These are phyloP conservation scores for Drosophila demipolita DNA, from an alignment of 2,888 invertebrate species.

Conservation along the genomic window DNA sequence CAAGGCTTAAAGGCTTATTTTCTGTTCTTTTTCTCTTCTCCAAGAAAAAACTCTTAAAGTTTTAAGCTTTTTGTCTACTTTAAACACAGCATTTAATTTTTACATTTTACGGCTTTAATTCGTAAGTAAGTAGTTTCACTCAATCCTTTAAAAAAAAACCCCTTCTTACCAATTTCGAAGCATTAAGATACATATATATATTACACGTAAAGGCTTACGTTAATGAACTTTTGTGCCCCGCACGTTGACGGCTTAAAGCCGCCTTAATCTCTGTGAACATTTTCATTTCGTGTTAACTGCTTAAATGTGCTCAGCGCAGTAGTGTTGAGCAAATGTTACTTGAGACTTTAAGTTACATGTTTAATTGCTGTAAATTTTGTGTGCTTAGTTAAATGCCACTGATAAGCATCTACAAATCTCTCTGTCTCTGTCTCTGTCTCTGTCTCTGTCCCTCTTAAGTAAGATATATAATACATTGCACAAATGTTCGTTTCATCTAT, in stretches of 20 bases:
- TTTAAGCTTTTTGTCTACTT: neutral
- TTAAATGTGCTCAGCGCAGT: neutral
- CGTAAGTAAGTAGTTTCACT: neutral
- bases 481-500: conserved; percentile 41
- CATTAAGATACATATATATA: neutral
- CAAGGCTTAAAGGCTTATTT: neutral
- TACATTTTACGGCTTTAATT: neutral
- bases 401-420: neutral
- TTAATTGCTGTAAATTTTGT: conserved; percentile 7
- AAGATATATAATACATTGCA: neutral
- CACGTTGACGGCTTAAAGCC: conserved; percentile 4
- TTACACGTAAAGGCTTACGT: neutral
- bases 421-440: neutral
- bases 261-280: conserved; percentile 10
- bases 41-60: neutral
- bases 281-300: neutral
- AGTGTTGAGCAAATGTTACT: conserved; percentile 1
- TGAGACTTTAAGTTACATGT: conserved; percentile 4
- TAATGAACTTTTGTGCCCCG: neutral
- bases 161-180: no score
- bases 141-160: neutral
- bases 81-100: neutral
- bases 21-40: neutral
- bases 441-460: neutral
- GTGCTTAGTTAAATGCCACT: conserved; percentile 6